Base-by-base conservation (phyloP, 1,140 invertebrate genomes). In the Cotesia chilonis region DNA sequence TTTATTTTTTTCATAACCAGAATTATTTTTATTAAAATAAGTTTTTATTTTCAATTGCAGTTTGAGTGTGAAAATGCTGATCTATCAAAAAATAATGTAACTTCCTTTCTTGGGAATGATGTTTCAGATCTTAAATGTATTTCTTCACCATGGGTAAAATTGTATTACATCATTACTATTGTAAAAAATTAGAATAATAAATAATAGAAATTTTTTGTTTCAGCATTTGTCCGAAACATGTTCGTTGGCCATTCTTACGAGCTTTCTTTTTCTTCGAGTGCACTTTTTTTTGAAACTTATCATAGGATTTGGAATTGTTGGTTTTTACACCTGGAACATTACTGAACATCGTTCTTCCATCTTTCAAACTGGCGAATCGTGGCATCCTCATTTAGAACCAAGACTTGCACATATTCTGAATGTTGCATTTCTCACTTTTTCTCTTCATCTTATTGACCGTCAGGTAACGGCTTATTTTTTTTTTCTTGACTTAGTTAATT, bases 201-300 rank as follows among this genome's bases (percentile, higher is more conserved):
- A 36, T 37, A 63, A 12, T 59, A 37, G 60, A 59, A 65, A 68
- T 75, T 73, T 28, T 55, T 54, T 35, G 68, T 88, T 90, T 75
- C 83, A 97, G 95, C 94, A 95, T 82, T 93, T 95, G 75, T 94
- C 94, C 0, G 91, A 95, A 83, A 93, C 92, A 72, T 92, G 93
- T 83, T 90, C 92, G 10, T 80, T 97, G 72, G 91, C 92, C 0
- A 90, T 97, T 71, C 88, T 95, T 3, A 90, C 92, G 68, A 92
- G 91, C 61, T 95, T 95, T 76, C 86, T 95, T 3, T 97, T 97
- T 84, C 90, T 96, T 35, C 89, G 94, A 73, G 92, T 97, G 6
- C 93, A 95, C 77, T 95, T 94, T 77, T 86, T 93, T 61, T 85
- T 97, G 20, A 98, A 97, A 87, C 89, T 95, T 67, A 75, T 91